Evolutionary conservation across 2,888 invertebrate species (phyloP), one percentile per base, ranked within the genome.

Genomic region (Ornithoptera priamus): DNA sequence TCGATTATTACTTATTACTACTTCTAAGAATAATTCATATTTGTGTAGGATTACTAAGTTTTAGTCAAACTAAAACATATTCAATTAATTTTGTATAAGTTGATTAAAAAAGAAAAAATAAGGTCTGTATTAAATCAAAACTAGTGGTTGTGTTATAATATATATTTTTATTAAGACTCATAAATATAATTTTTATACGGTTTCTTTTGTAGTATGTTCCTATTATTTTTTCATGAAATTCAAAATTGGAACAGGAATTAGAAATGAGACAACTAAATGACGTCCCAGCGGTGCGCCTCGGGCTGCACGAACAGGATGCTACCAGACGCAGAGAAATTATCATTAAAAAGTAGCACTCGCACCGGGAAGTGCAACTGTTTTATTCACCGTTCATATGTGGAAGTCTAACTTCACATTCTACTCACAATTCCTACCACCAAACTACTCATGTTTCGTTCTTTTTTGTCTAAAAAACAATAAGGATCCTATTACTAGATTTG

Each of bases 191-290:
- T 57, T 57, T 57, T 8, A 7, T 20, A 46, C 22, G 50, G 18
- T 59, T 50, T 59, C 30, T 59, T 58, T 24, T 20, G 65, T 46
- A 46, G 50, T 22, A 59, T 30, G n/a, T 46, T 30, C 24, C 46
- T 58, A 67, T 67, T 42, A 67, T 46, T 36, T 24, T 62, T 63
- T n/a, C 58, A 46, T 65, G 56, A n/a, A 69, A 69, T 65, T 69
- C 22, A 62, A 65, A 69, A 69, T n/a, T 53, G 61, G 42, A 62
- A 62, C 57, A 65, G 57, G 65, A 69, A 69, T 69, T 62, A 69
- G 65, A 61, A 61, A 69, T 69, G 62, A 69, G 69, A 69, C 69
- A 69, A 46, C 62, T 30, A 62, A 69, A 69, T 62, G 65, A 69
- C 62, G 69, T 65, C 69, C 69, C 69, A 61, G 61, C 50, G 69